Evolutionary conservation across 2,888 invertebrate genomes (phyloP).

Genomic region (Antheraea yamamai): DNA sequence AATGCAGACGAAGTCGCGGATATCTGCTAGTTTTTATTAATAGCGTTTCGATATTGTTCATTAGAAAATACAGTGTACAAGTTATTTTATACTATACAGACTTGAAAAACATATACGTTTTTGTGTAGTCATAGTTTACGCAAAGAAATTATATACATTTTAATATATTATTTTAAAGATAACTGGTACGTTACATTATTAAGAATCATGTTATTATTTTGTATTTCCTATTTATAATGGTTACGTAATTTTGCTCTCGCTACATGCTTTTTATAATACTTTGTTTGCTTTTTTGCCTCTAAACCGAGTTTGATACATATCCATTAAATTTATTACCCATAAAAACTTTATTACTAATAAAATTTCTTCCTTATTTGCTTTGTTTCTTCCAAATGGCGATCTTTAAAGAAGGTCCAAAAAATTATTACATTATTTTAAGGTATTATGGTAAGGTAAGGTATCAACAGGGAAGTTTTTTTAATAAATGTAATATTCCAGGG

Average conservation of each 20-base stretch:
- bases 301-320: slow-evolving; percentile 15
- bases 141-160: not conserved
- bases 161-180: not conserved
- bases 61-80: too few relatives aligned
- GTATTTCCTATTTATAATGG: not conserved
- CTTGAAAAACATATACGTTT: too few relatives aligned
- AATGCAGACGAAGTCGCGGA: too few relatives aligned
- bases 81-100: too few relatives aligned
- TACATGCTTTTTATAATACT: not conserved
- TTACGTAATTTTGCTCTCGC: not conserved
- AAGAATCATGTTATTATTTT: not conserved
- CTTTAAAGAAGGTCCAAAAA: not conserved
- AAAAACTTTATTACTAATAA: slow-evolving; percentile 22
- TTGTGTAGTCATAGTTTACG: too few relatives aligned
- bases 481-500: too few relatives aligned
- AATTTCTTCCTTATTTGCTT: slow-evolving; percentile 20
- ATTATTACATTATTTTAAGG: not conserved
- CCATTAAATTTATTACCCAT: slow-evolving; percentile 23
- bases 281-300: slow-evolving; percentile 15
- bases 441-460: not conserved
- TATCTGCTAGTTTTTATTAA: too few relatives aligned
- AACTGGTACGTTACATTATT: not conserved
- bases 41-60: too few relatives aligned
- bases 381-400: not conserved
- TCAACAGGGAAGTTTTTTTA: not conserved